Conservation (phyloP, 2,113 vertebrate genomes). For the Saguinus imperator region DNA sequence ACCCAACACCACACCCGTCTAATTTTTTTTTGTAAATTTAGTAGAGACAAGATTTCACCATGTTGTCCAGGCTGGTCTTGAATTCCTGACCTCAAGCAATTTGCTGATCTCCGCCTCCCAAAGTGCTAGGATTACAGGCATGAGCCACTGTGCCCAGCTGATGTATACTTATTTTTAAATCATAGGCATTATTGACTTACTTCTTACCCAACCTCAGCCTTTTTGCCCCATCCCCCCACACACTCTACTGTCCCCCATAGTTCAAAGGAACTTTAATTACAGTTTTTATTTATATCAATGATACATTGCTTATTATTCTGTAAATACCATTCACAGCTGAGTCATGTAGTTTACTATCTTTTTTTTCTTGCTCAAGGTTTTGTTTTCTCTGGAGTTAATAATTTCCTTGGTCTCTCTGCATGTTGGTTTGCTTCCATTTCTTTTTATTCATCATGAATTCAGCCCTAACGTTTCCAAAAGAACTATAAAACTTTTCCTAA, state of each 20-base stretch:
- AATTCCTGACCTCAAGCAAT: no score
- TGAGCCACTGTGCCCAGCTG: rapidly evolving
- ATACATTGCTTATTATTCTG: not conserved
- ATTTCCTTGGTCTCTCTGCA: not conserved
- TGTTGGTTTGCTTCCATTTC: not conserved
- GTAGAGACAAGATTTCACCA: no score
- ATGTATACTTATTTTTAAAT: not conserved
- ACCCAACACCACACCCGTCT: no score
- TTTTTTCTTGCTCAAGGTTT: not conserved
- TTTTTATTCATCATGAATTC: not conserved
- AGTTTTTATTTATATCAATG: not conserved
- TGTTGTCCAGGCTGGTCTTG: no score
- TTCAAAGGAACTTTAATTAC: not conserved
- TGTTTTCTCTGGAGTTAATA: conserved; percentile 30
- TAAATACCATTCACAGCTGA: not conserved
- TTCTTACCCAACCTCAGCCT: not conserved
- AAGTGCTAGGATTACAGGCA: no score
- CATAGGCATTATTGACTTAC: not conserved
- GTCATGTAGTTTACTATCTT: not conserved
- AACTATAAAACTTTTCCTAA: not conserved
- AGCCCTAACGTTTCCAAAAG: conserved; percentile 24
- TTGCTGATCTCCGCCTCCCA: no score
- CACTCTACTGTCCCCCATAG: not conserved
- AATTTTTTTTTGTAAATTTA: no score
- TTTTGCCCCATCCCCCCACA: not conserved